Evolutionary conservation across 2,888 invertebrate species (phyloP).

Genomic region (Adelognathus sp.): DNA sequence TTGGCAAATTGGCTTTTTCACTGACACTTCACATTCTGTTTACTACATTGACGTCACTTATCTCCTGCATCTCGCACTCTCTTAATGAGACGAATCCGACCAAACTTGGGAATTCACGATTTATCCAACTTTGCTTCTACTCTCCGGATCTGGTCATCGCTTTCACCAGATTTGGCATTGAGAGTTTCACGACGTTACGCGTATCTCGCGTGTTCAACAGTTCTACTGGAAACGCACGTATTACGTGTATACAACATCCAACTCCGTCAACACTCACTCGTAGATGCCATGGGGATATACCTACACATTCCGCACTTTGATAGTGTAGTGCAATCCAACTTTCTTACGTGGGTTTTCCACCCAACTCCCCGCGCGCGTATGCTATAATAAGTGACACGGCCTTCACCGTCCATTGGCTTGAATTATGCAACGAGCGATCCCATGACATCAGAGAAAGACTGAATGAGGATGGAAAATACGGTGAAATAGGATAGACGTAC

Average conservation of each 20-base stretch:
- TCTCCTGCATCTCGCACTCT: neutral
- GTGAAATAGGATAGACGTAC: slow-evolving; percentile 37
- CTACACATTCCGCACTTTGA: slow-evolving; percentile 10
- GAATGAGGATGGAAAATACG: slow-evolving; percentile 18
- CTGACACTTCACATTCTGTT: too few relatives aligned
- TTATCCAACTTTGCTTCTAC: slow-evolving; percentile 47
- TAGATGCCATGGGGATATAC: neutral
- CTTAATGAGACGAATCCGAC: neutral
- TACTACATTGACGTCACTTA: too few relatives aligned
- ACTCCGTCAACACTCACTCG: neutral
- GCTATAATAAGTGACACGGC: slow-evolving; percentile 70
- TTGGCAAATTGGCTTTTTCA: too few relatives aligned
- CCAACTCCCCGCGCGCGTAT: slow-evolving; percentile 57
- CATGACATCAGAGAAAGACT: slow-evolving; percentile 71
- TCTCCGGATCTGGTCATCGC: slow-evolving; percentile 47
- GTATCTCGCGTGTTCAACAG: slow-evolving; percentile 7
- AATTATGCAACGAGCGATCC: slow-evolving; percentile 74
- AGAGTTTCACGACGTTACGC: slow-evolving; percentile 47
- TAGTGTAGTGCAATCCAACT: slow-evolving; percentile 56
- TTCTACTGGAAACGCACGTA: neutral
- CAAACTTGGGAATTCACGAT: slow-evolving; percentile 1
- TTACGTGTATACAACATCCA: neutral
- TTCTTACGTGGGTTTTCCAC: slow-evolving; percentile 74
- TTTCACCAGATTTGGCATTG: slow-evolving; percentile 65
- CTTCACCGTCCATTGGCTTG: slow-evolving; percentile 74